phyloP scores from a whole-genome alignment of 2,797 vertebrate species.

The Micropoecilia bifurca region DNA sequence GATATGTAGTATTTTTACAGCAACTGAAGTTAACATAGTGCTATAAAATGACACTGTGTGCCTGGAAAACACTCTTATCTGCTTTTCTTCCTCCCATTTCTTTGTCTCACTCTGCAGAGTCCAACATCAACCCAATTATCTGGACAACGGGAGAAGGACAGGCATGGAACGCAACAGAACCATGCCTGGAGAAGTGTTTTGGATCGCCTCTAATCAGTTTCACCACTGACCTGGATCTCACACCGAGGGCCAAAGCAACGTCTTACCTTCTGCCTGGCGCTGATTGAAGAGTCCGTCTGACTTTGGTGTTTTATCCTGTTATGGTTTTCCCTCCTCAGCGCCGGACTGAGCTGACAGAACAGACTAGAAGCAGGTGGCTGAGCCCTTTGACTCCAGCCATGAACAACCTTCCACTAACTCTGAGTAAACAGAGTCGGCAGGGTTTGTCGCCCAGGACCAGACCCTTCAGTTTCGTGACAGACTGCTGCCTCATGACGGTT shows the following conservation, averaged over 20 bases:
- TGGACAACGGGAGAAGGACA: slow-evolving; percentile 52
- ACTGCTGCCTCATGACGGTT: slow-evolving; percentile 69
- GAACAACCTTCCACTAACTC: slow-evolving; percentile 50
- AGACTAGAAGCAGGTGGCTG: slow-evolving; percentile 43
- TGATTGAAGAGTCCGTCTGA: slow-evolving; percentile 8
- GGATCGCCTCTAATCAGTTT: slow-evolving; percentile 41
- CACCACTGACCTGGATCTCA: slow-evolving; percentile 58
- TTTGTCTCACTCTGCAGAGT: slow-evolving; percentile 62
- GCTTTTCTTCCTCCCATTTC: slow-evolving; percentile 24
- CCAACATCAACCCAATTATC: slow-evolving; percentile 43
- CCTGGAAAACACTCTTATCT: slow-evolving; percentile 27
- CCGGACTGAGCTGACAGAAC: slow-evolving; percentile 27
- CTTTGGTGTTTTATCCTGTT: slow-evolving; percentile 22
- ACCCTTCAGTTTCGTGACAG: slow-evolving; percentile 51
- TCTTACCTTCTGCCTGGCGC: slow-evolving; percentile 9
- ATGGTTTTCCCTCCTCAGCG: slow-evolving; percentile 18
- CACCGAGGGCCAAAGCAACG: slow-evolving; percentile 11
- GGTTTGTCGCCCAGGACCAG: slow-evolving; percentile 47
- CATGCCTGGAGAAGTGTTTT: slow-evolving; percentile 57
- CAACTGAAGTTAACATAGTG: too few relatives aligned
- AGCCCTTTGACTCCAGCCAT: slow-evolving; percentile 61
- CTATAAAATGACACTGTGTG: too few relatives aligned
- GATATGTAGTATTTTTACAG: too few relatives aligned
- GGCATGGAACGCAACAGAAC: slow-evolving; percentile 86
- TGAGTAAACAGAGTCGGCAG: slow-evolving; percentile 49